Base-by-base conservation (phyloP, 2,797 vertebrate species). In the Nothura maculosa region DNA sequence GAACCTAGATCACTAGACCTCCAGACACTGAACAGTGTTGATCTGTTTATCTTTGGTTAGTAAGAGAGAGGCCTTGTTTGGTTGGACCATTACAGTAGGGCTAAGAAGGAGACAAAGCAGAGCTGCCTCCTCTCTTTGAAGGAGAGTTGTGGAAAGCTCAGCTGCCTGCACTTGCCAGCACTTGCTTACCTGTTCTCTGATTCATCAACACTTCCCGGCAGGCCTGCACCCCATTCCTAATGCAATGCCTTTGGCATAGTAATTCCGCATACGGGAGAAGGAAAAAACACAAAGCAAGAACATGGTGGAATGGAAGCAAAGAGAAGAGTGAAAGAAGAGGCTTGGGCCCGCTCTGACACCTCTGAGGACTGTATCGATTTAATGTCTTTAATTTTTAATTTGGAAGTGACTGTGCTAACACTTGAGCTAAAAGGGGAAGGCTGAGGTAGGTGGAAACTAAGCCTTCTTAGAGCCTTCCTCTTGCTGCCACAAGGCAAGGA, bases 311-410 rank as follows among this genome's bases (percentile, higher is more conserved):
- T 2, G 70, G 36, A 54, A 85, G 58, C 63, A 89, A 69, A 34
- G n/a, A 75, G 58, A 72, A 48, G n/a, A 83, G 78, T 68, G 40
- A 89, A 61, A 55, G 85, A 34, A 61, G 72, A 79, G 60, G 20
- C 24, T 76, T 75, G 60, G 68, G 62, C 48, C 48, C 11, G 78
- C 36, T 19, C 79, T 87, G 75, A 84, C 79, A 92, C n/a, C 78
- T 76, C 50, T 72, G 68, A 87, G 57, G 48, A 85, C 87, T 85
- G 55, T 91, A 76, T 66, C 85, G 78, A 76, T 92, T 79, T 73
- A 81, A 69, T 43, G 63, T 68, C 85, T 87, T 94, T 73, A 88
- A 77, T 93, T 85, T 90, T 93, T 95, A 74, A 81, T 88, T 90
- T 80, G 28, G 21, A 84, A 80, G 34, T 48, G 58, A 68, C 88